Evolutionary conservation across 2,113 vertebrate species (phyloP).

Genomic region (Nannospalax galili): DNA sequence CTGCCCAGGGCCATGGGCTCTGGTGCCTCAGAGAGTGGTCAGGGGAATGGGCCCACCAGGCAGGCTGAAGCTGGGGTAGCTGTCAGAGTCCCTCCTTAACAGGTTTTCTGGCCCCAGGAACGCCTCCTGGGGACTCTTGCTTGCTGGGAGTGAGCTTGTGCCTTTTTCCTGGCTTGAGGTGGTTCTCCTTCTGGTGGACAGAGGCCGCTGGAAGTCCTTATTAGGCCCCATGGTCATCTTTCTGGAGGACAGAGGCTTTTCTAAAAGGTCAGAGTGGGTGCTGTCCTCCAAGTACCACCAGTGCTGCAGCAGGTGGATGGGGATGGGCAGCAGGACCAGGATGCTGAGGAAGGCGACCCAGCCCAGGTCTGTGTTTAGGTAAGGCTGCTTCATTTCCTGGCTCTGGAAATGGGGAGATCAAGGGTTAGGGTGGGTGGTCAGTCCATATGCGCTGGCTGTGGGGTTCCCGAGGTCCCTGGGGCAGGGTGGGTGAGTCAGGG

Average conservation of each 20-base stretch:
- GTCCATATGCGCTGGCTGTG: too few species aligned
- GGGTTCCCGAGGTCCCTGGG: not conserved
- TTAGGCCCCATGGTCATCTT: not conserved
- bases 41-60: rapidly evolving
- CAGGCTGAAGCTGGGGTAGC: not conserved
- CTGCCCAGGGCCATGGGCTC: rapidly evolving
- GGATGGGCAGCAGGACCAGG: conserved; percentile 87
- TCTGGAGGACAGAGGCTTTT: not conserved
- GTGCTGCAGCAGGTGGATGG: conserved; percentile 74
- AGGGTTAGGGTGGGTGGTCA: not conserved
- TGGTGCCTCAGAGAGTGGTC: rapidly evolving
- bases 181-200: not conserved
- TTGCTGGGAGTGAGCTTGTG: rapidly evolving
- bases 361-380: conserved; percentile 85
- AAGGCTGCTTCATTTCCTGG: conserved; percentile 82
- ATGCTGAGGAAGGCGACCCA: conserved; percentile 84
- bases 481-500: not conserved
- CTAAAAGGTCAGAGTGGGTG: rapidly evolving
- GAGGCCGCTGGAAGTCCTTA: not conserved
- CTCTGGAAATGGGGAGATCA: conserved; percentile 78
- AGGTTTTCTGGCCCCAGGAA: rapidly evolving
- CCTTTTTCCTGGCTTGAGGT: not conserved
- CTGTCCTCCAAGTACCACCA: not conserved
- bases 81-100: rapidly evolving
- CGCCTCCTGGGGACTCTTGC: not conserved